Base-by-base conservation (phyloP, 1,140 invertebrate genomes). In the Bursaphelenchus mucronatus region DNA sequence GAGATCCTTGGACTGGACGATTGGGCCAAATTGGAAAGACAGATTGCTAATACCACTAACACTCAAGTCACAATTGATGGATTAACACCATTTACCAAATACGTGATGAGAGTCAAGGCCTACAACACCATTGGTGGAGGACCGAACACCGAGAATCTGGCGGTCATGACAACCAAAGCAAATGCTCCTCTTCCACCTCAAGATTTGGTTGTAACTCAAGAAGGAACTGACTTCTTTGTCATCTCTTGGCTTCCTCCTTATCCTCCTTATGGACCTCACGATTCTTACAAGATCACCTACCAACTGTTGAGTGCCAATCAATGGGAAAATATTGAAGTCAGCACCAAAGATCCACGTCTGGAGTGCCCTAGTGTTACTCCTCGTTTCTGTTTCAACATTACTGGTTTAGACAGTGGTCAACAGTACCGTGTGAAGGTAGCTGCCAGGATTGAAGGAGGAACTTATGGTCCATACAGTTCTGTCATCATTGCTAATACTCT, bases 161-260 rank as follows among this genome's bases (percentile, higher is more conserved):
- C 78, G 58, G 79, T 80, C 8, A 81, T 81, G 79, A 80, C 79
- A 13, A 75, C 80, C 6, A 81, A 81, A 54, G 78, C 78, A 19
- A 65, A 76, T 51, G 78, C 78, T 9, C 78, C 78, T 19, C 70
- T 80, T n/a, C 78, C 78, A 43, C 78, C 78, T 9, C 78, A 80
- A 62, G 78, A 80, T 62, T 56, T 80, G 49, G 79, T 81, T n/a
- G 78, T 79, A 51, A 79, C 74, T 41, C 78, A 81, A 55, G 79
- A 81, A 65, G 77, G 78, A 44, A 75, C 76, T 45, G 70, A 79
- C 51, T 78, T 76, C 69, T 76, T 74, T 59, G 71, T 66, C 59
- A 71, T 76, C 17, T 76, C 73, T n/a, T 76, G 74, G 74, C 66
- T 76, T 19, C 74, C 74, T 13, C 74, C 74, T 39, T 76, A 76